A percentile compares a stretch with the other conserved stretches of the same genome.
phyloP scores from a whole-genome alignment of 2,113 vertebrate genomes.

The Balaeniceps rex region DNA sequence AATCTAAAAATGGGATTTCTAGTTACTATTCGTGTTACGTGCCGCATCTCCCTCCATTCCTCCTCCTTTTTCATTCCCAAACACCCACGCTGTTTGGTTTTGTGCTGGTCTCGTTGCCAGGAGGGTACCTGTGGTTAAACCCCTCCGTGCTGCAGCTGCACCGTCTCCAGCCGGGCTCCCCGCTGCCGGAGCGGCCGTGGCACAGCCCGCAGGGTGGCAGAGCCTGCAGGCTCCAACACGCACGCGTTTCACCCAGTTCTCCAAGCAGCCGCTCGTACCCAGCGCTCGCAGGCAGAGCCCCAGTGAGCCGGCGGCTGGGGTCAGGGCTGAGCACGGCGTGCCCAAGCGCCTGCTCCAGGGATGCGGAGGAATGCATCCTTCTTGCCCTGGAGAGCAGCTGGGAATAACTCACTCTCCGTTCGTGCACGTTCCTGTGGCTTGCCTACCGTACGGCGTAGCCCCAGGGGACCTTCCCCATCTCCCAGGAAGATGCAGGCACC shows the following conservation, averaged over 20 bases:
- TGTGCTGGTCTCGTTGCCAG: not conserved
- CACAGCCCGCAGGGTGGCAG: not conserved
- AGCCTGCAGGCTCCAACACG: not conserved
- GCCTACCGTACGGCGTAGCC: not conserved
- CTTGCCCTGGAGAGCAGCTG: not conserved
- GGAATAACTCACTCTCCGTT: not conserved
- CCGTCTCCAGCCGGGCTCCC: not conserved
- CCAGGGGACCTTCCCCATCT: not conserved
- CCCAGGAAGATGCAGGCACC: not conserved
- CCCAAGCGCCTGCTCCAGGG: no score
- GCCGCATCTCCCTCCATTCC: not conserved
- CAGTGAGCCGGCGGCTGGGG: not conserved
- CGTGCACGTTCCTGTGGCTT: not conserved
- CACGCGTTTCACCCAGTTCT: not conserved
- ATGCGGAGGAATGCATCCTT: not conserved
- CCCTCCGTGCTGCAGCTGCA: accelerated
- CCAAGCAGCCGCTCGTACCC: not conserved
- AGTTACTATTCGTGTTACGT: not conserved
- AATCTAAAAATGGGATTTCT: not conserved
- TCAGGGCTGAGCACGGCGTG: not conserved
- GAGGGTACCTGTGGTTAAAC: not conserved
- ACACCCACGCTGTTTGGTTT: not conserved
- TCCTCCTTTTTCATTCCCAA: not conserved
- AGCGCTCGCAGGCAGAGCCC: not conserved
- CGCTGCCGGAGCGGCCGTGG: not conserved